A percentile compares a stretch with the other conserved stretches of the same genome.
Evolutionary conservation across 92 coral and sea anemone genomes (phyloP).

Genomic region (Pocillopora grandis): DNA sequence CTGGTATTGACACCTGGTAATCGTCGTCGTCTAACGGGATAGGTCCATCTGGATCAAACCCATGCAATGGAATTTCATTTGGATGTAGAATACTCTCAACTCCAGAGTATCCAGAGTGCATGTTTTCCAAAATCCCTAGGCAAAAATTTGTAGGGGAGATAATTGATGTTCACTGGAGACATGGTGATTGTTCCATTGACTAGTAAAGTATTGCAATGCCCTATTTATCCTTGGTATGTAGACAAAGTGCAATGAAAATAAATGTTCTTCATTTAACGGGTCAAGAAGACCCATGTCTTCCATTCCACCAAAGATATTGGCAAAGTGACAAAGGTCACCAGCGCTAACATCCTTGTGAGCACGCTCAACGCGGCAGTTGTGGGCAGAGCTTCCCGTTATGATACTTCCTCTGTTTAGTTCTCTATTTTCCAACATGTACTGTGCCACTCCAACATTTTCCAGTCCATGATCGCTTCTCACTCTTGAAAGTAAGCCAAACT

Average conservation of each 20-base stretch:
- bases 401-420: conserved; percentile 54
- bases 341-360: conserved; percentile 45
- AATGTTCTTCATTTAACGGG: conserved; percentile 47
- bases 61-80: too few species aligned
- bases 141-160: too few species aligned
- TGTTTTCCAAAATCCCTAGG: too few species aligned
- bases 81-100: too few species aligned
- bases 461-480: conserved; percentile 57
- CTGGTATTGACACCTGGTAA: too few species aligned
- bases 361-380: conserved; percentile 53
- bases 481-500: conserved; percentile 56
- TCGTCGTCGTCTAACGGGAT: too few species aligned
- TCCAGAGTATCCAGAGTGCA: too few species aligned
- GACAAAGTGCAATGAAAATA: conserved; percentile 50
- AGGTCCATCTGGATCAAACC: too few species aligned
- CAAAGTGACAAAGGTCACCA: conserved; percentile 53
- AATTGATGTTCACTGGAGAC: too few species aligned
- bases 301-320: conserved; percentile 33
- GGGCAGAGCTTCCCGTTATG: conserved; percentile 46
- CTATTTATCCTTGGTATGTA: neutral
- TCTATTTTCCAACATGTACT: conserved; percentile 49
- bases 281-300: conserved; percentile 37
- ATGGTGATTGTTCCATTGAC: too few species aligned
- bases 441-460: conserved; percentile 53
- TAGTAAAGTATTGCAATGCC: too few species aligned